phyloP scores from a whole-genome alignment of 1,140 invertebrate species.

The Hycleus phaleratus region DNA sequence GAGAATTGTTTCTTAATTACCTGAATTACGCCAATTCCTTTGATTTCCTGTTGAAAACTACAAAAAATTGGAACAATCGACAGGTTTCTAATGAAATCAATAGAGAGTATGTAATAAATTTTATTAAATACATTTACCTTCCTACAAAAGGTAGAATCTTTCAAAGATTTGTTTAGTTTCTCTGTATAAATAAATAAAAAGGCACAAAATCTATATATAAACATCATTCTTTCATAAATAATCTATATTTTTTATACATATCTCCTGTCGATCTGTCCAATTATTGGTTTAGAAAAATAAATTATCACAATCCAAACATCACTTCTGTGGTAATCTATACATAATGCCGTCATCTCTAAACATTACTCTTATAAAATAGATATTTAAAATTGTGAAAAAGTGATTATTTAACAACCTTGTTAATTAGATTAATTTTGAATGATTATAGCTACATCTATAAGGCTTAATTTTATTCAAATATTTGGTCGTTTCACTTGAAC shows the following conservation, averaged over 20 bases:
- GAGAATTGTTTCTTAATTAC: too few relatives aligned
- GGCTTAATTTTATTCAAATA: constrained; percentile 22
- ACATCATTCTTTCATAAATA: constrained; percentile 25
- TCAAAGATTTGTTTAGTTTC: constrained; percentile 6
- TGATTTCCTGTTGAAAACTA: too few relatives aligned
- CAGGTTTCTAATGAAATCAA: not conserved
- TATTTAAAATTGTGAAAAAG: constrained; percentile 7
- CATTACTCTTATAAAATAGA: not conserved
- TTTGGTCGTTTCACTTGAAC: constrained; percentile 27
- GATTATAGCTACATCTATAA: constrained; percentile 21
- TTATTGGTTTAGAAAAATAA: constrained; percentile 30
- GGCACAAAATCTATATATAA: constrained; percentile 33
- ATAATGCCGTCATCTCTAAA: not conserved
- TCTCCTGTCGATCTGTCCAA: constrained; percentile 15
- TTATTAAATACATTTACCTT: constrained; percentile 13
- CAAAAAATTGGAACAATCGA: too few relatives aligned
- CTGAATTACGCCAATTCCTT: too few relatives aligned
- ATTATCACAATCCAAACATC: constrained; percentile 28
- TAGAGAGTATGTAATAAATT: not conserved
- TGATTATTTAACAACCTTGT: constrained; percentile 13
- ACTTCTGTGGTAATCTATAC: not conserved
- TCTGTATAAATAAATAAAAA: constrained; percentile 33
- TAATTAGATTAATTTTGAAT: constrained; percentile 11
- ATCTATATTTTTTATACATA: constrained; percentile 7
- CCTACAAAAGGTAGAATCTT: constrained; percentile 23